phyloP scores from a whole-genome alignment of 2,113 vertebrate species.

The Zosterops lateralis region DNA sequence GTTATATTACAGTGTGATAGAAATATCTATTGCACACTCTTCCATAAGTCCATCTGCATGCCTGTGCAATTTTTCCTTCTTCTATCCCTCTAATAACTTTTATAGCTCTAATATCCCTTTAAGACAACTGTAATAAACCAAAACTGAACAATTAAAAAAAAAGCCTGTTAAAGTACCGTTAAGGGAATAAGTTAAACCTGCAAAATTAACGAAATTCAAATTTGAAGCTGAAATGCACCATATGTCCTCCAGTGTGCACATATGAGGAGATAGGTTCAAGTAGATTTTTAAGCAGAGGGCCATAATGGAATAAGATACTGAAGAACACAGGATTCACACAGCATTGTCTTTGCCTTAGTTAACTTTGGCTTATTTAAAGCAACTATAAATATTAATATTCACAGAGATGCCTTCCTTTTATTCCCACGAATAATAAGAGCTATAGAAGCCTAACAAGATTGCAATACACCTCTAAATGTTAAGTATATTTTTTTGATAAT shows the following conservation, averaged over 20 bases:
- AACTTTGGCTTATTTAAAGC: not conserved
- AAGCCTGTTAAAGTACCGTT: constrained; percentile 56
- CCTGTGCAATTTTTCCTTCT: constrained; percentile 39
- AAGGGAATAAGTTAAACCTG: constrained; percentile 69
- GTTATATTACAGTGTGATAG: constrained; percentile 45
- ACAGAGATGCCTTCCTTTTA: not conserved
- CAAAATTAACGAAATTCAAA: constrained; percentile 68
- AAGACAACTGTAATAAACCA: constrained; percentile 60
- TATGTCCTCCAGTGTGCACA: constrained; percentile 64
- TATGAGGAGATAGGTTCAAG: constrained; percentile 43
- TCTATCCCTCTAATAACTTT: constrained; percentile 41
- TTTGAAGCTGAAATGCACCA: constrained; percentile 71
- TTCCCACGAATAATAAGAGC: not conserved
- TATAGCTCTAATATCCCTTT: constrained; percentile 21
- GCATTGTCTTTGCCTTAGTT: not conserved
- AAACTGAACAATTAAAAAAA: constrained; percentile 64
- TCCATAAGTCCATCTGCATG: constrained; percentile 38
- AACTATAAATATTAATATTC: not conserved
- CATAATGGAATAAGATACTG: not conserved
- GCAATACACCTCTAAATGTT: not conserved
- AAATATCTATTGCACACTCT: constrained; percentile 61
- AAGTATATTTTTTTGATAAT: not conserved
- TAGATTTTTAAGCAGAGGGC: constrained; percentile 34
- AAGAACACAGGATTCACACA: constrained; percentile 12
- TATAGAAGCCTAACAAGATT: constrained; percentile 7